Evolutionary conservation across 2,797 vertebrate genomes (phyloP).

Genomic region (Adrianichthys oophorus): DNA sequence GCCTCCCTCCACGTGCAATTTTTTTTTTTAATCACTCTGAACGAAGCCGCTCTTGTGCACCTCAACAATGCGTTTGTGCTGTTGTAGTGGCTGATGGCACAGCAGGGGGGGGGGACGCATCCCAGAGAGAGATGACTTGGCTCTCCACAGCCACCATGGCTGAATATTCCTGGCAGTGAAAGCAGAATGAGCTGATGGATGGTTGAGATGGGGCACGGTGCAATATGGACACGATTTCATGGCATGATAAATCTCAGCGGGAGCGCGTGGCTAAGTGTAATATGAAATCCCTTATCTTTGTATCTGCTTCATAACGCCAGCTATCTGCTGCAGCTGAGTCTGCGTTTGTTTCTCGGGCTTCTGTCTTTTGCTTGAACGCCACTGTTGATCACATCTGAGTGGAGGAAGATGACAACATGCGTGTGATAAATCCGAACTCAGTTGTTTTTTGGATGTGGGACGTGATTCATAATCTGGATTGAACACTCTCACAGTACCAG

Average conservation of each 20-base stretch:
- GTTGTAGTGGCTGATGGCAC: slow-evolving; percentile 34
- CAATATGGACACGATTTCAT: slow-evolving; percentile 83
- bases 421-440: slow-evolving; percentile 38
- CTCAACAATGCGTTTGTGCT: slow-evolving; percentile 30
- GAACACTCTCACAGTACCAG: slow-evolving; percentile 39
- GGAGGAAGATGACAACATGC: slow-evolving; percentile 42
- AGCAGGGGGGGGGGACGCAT: slow-evolving; percentile 39
- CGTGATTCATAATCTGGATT: slow-evolving; percentile 66
- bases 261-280: slow-evolving; percentile 78
- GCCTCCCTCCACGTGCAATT: slow-evolving; percentile 5
- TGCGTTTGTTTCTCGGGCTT: slow-evolving; percentile 60
- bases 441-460: slow-evolving; percentile 55
- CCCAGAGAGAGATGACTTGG: slow-evolving; percentile 49
- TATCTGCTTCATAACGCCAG: slow-evolving; percentile 72
- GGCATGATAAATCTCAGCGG: slow-evolving; percentile 78
- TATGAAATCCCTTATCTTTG: slow-evolving; percentile 81
- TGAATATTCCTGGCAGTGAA: slow-evolving; percentile 65
- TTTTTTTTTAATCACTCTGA: slow-evolving; percentile 39
- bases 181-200: slow-evolving; percentile 76
- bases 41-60: slow-evolving; percentile 20
- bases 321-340: slow-evolving; percentile 67
- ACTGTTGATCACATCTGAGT: slow-evolving; percentile 56
- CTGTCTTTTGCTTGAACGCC: slow-evolving; percentile 59
- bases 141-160: slow-evolving; percentile 46
- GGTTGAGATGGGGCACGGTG: slow-evolving; percentile 74